Conservation (phyloP, 2,888 invertebrate species). For the Nemoura dubitans region DNA sequence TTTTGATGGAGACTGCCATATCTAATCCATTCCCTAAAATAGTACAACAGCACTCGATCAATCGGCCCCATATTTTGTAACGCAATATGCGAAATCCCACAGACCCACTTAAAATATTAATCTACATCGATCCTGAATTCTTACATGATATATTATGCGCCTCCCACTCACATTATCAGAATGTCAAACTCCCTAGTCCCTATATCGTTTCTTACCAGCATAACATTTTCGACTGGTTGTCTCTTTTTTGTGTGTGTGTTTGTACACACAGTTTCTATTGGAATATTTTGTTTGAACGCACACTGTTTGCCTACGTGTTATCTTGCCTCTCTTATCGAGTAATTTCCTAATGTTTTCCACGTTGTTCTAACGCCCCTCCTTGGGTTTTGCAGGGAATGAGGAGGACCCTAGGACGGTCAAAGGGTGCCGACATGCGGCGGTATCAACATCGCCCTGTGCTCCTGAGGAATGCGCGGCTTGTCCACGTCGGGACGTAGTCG, state of each 20-base stretch:
- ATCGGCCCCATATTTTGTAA: neutral
- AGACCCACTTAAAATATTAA: constrained; percentile 18
- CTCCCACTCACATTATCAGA: neutral
- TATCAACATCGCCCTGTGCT: neutral
- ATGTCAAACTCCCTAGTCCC: neutral
- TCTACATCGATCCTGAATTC: constrained; percentile 10
- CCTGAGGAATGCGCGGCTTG: neutral
- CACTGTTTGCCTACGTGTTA: neutral
- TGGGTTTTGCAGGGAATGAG: neutral
- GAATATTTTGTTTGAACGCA: neutral
- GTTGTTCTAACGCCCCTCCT: neutral
- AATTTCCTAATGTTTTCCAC: constrained; percentile 24
- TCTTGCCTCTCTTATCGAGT: neutral
- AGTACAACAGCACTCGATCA: neutral
- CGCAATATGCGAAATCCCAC: neutral
- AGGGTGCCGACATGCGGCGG: neutral
- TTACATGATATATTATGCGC: neutral
- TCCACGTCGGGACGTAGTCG: neutral
- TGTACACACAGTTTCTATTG: neutral
- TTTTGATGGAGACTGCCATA: neutral
- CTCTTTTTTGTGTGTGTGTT: neutral
- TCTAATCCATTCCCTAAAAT: neutral
- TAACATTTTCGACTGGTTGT: neutral
- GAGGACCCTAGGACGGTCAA: neutral
- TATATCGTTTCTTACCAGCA: too few species aligned